Evolutionary conservation across 2,888 invertebrate genomes (phyloP).

Genomic region (Ctena decussata): DNA sequence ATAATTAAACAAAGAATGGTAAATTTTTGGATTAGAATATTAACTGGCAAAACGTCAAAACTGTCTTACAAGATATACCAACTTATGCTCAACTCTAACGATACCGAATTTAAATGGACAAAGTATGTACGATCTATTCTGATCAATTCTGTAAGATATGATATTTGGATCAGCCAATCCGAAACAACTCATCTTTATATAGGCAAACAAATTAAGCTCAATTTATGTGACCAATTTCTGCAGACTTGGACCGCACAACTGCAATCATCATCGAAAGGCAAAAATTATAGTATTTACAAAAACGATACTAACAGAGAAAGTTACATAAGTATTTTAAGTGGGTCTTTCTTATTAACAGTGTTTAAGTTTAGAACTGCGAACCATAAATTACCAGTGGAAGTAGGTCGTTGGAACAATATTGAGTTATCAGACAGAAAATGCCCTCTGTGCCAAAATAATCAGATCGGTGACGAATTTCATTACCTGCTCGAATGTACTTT

Average conservation of each 20-base stretch:
- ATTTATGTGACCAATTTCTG: background rate
- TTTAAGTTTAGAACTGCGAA: background rate
- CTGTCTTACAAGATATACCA: background rate
- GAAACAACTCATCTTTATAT: background rate
- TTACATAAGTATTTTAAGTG: background rate
- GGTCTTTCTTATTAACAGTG: background rate
- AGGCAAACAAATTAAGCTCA: background rate
- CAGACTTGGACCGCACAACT: background rate
- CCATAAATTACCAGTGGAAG: background rate
- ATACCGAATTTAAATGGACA: background rate
- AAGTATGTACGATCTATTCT: background rate
- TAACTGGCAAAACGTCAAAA: background rate
- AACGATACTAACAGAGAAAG: background rate
- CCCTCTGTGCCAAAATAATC: background rate
- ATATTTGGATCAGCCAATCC: background rate
- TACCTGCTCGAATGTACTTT: no score
- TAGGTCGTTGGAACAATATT: background rate
- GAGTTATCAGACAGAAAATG: background rate
- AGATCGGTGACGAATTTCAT: background rate
- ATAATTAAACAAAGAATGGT: slow-evolving; percentile 7
- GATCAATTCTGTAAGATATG: background rate
- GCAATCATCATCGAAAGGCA: background rate
- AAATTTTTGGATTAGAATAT: background rate
- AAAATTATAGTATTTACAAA: background rate
- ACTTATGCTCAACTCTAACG: background rate